Base-by-base conservation (phyloP, 2,797 vertebrate genomes). In the Enteromius paludinosus region DNA sequence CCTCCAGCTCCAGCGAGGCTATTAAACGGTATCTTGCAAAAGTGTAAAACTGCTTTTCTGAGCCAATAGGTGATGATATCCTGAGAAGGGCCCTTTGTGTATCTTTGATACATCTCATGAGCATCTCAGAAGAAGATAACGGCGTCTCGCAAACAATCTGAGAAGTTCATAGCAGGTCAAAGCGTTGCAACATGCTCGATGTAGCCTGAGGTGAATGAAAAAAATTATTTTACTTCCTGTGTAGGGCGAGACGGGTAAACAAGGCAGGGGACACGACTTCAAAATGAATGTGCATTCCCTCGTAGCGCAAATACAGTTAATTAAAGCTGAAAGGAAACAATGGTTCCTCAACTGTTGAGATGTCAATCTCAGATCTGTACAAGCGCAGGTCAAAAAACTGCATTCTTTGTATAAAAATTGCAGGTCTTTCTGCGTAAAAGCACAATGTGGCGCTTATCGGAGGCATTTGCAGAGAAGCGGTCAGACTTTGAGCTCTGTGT, bases 41-140 rank as follows among this genome's bases (percentile, higher is more conserved):
- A 75, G 64, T 14, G 18, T 61, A 49, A 65, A 62, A 68, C 81
- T 69, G 59, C 35, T 79, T 61, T 61, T 68, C 38, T 69, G 49
- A 82, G 80, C 62, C 72, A 75, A 15, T 65, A 45, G 71, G 80
- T 75, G 80, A 56, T 33, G 71, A 68, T 49, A 76, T 68, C 49
- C 25, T 45, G 61, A 54, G 38, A 47, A 45, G 71, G 28, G 69
- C 10, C 30, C 20, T 64, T 41, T 56, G 61, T 17, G 33, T 66
- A 54, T 54, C 80, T 82, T 75, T 75, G 80, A 82, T 25, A 20
- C 7, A 66, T 75, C 71, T 65, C 71, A 75, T 17, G 15, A 62
- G 38, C 18, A 61, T 47, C 75, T 28, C 25, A 18, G 5, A 49
- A 35, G n/a, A 23, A 68, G n/a, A 56, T 79, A 79, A 68, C 33